Evolutionary conservation across 2,888 invertebrate species (phyloP), one percentile per base, ranked within the genome.

Genomic region (Lordiphosa andalusiaca): DNA sequence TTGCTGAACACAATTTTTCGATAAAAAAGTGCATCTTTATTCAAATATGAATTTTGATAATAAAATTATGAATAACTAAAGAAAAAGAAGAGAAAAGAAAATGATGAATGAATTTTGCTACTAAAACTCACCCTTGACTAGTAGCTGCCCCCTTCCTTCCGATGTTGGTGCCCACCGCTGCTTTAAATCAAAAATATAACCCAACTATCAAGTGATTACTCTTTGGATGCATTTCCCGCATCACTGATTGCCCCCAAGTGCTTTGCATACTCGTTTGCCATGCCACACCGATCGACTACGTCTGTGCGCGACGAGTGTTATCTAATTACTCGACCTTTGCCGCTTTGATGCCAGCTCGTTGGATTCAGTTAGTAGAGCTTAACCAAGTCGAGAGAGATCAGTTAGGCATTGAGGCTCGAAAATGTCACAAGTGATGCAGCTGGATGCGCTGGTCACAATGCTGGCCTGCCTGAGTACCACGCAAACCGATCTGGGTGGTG

Each of bases 361-460:
- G 25, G 59, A 33, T 36, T 35, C 36, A 25, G 13, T 40, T 6
- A 12, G 16, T 35, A 12, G 12, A 30, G 30, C 30, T 9, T 30
- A 9, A 30, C 30, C 30, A 30, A 30, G 30, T 30, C 30, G 23
- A 9, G 30, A 9, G 30, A 30, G 30, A 30, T 30, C 9, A 30
- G 30, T 46, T n/a, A 9, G 36, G 44, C 35, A 46, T 53, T 56
- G 16, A 13, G 33, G 44, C 30, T 40, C 6, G 12, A 39, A 46
- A 21, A 81, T 84, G 76, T 76, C 76, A 49, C 68, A 72, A 63
- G 53, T 64, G 48, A 44, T 80, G 36, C 80, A 84, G 41, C 55
- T 80, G 44, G 80, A 80, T 16, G 49, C 83, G 6, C n/a, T 80
- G 59, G 81, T 80, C 51, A 80, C 85, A 25, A 83, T 84, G 67